Percentiles rank a stretch among this genome's conserved stretches.
Conservation (phyloP, 2,888 invertebrate genomes). For the Catocala fraxini region DNA sequence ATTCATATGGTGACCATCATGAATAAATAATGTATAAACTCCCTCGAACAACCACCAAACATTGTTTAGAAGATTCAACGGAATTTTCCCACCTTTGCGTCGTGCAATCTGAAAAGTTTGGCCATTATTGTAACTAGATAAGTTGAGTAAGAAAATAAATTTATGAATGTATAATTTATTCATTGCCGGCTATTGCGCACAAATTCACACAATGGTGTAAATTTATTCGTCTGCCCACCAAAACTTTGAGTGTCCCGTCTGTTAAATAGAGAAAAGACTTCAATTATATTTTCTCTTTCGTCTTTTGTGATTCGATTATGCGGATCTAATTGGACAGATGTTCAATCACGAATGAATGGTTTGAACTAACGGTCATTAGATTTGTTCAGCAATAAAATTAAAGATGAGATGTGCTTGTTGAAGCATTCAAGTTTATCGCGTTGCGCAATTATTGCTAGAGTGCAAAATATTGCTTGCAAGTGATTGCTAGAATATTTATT, state of each 20-base stretch:
- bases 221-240: conserved; percentile 67
- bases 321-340: conserved; percentile 25
- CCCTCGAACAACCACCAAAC: conserved; percentile 18
- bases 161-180: conserved; percentile 72
- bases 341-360: conserved; percentile 15
- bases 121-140: conserved; percentile 59
- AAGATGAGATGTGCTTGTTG: not conserved
- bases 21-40: conserved; percentile 24
- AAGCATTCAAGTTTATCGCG: not conserved
- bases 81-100: conserved; percentile 21
- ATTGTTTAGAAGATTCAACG: conserved; percentile 19
- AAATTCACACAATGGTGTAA: conserved; percentile 71
- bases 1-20: not conserved
- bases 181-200: conserved; percentile 71
- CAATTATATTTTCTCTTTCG: conserved; percentile 49
- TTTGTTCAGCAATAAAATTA: conserved; percentile 6
- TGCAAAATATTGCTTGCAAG: too few species aligned
- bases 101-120: conserved; percentile 37
- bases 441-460: too few species aligned
- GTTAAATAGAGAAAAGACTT: conserved; percentile 55
- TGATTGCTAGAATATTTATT: too few species aligned
- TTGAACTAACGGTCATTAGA: conserved; percentile 8
- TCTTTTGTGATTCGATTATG: conserved; percentile 39
- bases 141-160: conserved; percentile 64
- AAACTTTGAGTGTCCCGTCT: conserved; percentile 59